Percentiles rank a stretch among this genome's conserved stretches.
These are phyloP conservation scores for Cricetomys ansorgei DNA, from an alignment of 2,113 vertebrate genomes.

Conservation along the genomic window DNA sequence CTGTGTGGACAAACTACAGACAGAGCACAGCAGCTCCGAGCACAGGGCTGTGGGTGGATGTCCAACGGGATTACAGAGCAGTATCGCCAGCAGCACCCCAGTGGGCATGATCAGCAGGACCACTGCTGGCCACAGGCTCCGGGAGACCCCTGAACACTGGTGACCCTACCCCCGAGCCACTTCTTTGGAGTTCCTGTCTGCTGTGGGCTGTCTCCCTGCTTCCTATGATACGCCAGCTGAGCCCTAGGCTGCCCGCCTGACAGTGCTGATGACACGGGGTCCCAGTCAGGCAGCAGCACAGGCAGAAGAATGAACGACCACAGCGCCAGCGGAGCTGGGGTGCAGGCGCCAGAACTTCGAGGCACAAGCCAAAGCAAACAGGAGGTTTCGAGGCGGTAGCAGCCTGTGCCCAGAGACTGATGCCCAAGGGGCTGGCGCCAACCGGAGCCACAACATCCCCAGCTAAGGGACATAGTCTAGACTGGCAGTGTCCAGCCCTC, in stretches of 20 bases:
- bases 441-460: background rate
- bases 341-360: background rate
- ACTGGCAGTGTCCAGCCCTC: background rate
- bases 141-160: background rate
- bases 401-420: background rate
- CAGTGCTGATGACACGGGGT: background rate
- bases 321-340: background rate
- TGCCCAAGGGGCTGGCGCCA: background rate
- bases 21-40: background rate
- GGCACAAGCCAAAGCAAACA: constrained; percentile 70
- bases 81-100: background rate
- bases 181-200: background rate
- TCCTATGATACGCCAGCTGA: background rate
- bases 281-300: background rate
- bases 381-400: constrained; percentile 25
- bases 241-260: background rate
- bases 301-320: constrained; percentile 46
- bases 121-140: background rate
- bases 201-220: background rate
- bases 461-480: background rate
- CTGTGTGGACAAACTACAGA: background rate
- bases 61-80: background rate
- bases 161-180: background rate
- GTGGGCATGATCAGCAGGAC: background rate
- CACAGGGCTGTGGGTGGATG: background rate